phyloP scores from a whole-genome alignment of 2,113 vertebrate genomes.

The Ancistrus triradiatus region DNA sequence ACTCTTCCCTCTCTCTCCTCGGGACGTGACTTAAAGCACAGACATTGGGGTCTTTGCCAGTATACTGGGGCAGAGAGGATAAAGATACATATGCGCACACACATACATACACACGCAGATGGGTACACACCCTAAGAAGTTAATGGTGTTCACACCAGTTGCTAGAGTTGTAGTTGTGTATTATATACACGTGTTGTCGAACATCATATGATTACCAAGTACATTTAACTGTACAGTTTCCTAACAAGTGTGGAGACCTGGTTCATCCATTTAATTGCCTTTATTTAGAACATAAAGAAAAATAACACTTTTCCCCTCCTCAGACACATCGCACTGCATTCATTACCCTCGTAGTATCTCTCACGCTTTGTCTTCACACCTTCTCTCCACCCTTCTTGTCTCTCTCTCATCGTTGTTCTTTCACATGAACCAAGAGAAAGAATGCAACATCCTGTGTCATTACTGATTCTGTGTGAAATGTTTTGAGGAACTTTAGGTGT shows the following conservation, averaged over 20 bases:
- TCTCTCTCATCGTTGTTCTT: too few species aligned
- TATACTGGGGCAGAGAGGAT: conserved; percentile 62
- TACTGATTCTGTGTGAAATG: too few species aligned
- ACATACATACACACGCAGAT: conserved; percentile 5
- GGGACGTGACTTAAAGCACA: conserved; percentile 75
- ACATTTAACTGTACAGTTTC: background rate
- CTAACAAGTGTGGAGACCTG: background rate
- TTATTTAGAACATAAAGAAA: background rate
- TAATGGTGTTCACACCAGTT: background rate
- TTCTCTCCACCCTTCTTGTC: too few species aligned
- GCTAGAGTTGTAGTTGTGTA: background rate
- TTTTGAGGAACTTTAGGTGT: too few species aligned
- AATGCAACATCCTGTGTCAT: too few species aligned
- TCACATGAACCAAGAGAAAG: too few species aligned
- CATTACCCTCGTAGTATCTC: background rate
- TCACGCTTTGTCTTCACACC: too few species aligned
- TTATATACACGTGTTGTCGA: too few species aligned
- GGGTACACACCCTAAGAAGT: conserved; percentile 22
- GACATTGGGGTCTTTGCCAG: conserved; percentile 65
- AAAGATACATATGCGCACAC: conserved; percentile 52
- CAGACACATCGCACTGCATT: conserved; percentile 6
- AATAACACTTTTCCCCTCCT: conserved; percentile 10
- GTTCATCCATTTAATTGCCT: background rate
- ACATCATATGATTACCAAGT: background rate
- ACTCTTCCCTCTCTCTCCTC: conserved; percentile 43